Percentiles rank a stretch among this genome's conserved stretches.
Evolutionary conservation across 2,797 vertebrate species (phyloP).

Genomic region (Pyrocephalus nanus): DNA sequence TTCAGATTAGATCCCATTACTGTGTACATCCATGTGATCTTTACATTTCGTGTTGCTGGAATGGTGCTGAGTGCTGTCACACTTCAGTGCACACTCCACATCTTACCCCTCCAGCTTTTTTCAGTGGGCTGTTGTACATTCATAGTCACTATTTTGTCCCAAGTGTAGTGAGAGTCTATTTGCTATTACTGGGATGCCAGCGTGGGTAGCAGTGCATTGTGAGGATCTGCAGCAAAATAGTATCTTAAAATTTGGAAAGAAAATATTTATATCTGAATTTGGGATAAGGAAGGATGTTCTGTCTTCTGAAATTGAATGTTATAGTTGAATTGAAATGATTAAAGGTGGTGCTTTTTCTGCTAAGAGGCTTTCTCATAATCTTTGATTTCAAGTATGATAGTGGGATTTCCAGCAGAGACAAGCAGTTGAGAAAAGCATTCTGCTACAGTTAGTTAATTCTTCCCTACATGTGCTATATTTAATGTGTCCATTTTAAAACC

Average conservation of each 20-base stretch:
- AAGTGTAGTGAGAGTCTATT: background rate
- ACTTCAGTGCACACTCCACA: background rate
- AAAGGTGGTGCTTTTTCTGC: slow-evolving; percentile 56
- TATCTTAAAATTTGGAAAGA: background rate
- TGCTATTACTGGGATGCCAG: background rate
- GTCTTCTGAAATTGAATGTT: slow-evolving; percentile 34
- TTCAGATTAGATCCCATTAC: background rate
- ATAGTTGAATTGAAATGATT: slow-evolving; percentile 51
- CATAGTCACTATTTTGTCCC: background rate
- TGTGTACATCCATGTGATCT: background rate
- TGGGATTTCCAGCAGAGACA: slow-evolving; percentile 75
- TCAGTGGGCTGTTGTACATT: background rate
- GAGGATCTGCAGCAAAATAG: background rate
- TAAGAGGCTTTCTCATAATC: slow-evolving; percentile 71
- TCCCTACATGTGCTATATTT: slow-evolving; percentile 77
- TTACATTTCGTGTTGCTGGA: background rate
- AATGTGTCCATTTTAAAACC: slow-evolving; percentile 77
- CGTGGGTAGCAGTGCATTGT: background rate
- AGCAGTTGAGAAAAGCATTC: slow-evolving; percentile 76
- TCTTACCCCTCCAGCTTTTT: background rate
- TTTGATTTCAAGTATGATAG: slow-evolving; percentile 67
- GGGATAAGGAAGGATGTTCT: background rate
- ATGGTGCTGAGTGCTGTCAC: background rate
- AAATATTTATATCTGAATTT: background rate
- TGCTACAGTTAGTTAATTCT: slow-evolving; percentile 81